Evolutionary conservation across 2,888 invertebrate genomes (phyloP), one percentile per base, ranked within the genome.

Genomic region (Poecilus cupreus): DNA sequence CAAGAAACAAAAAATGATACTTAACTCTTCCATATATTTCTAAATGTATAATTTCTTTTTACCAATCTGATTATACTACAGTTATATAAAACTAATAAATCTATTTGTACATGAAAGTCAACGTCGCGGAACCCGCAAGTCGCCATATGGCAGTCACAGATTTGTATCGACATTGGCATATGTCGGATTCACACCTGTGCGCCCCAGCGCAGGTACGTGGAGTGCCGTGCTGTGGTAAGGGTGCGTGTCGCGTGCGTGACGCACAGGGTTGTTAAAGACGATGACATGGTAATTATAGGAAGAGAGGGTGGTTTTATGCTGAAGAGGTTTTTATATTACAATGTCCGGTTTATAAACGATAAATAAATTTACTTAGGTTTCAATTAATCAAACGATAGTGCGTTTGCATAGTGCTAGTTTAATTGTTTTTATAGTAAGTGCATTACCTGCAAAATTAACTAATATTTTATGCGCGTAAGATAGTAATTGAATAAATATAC

Each of bases 101-200:
- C n/a, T n/a, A n/a, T n/a, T n/a, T n/a, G n/a, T n/a, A n/a, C n/a
- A 49, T 72, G 5, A 72, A 37, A n/a, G 76, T 11, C 76, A 76
- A 6, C 46, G 46, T n/a, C 6, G 39, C 77, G 22, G 20, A 77
- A 60, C 77, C 39, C n/a, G n/a, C n/a, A n/a, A 18, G 11, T 18
- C 37, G 11, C 37, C 37, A 11, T 8, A 60, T 13, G 13, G 13
- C 49, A 51, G 60, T 60, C 79, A 79, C 68, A 79, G 79, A 79
- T 79, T 79, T 79, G n/a, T 79, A 79, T 79, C 79, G 60, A 37
- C 43, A 11, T 70, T 5, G 39, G 79, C 79, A 79, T 79, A 79
- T 79, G 79, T 79, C 70, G 79, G 20, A 79, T 79, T 79, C 79
- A 79, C 79, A 79, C 79, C 70, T 79, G 79, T 79, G 64, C 64